Evolutionary conservation across 2,888 invertebrate species (phyloP).

Genomic region (Stenodema calcarata): DNA sequence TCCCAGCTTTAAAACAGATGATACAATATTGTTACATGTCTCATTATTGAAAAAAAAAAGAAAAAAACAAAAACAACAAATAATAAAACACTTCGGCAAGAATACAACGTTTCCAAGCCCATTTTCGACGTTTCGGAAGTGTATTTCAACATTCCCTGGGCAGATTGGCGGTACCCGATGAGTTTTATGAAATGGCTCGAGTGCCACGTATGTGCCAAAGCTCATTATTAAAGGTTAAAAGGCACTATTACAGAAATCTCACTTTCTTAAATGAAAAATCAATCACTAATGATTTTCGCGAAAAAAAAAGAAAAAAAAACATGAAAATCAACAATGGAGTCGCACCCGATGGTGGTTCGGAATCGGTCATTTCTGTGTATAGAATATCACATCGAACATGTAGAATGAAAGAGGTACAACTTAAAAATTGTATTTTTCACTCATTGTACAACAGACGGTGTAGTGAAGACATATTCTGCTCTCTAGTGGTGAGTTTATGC

Average conservation of each 20-base stretch:
- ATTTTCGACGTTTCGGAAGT: neutral
- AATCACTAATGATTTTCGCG: neutral
- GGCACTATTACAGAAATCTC: conserved; percentile 37
- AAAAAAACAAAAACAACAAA: neutral
- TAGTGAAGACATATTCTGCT: too few species aligned
- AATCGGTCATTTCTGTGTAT: too few species aligned
- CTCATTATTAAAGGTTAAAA: neutral
- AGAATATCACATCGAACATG: too few species aligned
- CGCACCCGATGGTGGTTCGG: too few species aligned
- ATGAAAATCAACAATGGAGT: neutral
- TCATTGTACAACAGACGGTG: too few species aligned
- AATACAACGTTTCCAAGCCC: neutral
- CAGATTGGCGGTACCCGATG: too few species aligned
- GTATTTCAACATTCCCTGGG: neutral
- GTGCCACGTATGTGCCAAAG: neutral
- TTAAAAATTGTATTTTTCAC: too few species aligned
- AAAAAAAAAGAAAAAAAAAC: too few species aligned
- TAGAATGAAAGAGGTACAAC: too few species aligned
- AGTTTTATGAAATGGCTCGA: neutral
- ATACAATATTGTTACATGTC: neutral
- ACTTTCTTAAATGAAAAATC: neutral
- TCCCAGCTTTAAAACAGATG: neutral
- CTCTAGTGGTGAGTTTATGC: too few species aligned
- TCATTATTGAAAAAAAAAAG: neutral
- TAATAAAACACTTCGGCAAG: neutral